Conservation (phyloP, 2,797 vertebrate species). For the Schizopygopsis pylzovi region DNA sequence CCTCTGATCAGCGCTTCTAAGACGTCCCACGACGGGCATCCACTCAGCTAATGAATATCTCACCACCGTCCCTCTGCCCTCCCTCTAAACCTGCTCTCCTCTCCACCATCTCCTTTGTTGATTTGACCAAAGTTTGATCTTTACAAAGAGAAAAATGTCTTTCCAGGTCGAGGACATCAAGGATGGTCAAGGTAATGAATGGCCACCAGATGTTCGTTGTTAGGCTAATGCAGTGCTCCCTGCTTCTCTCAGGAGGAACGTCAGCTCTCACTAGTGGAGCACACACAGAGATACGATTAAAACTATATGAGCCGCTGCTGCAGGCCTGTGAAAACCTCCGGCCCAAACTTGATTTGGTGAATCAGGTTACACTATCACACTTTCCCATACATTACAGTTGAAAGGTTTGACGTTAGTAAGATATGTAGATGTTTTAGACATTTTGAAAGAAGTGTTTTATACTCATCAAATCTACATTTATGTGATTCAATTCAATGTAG, state of each 20-base stretch:
- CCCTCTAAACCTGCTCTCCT: slow-evolving; percentile 38
- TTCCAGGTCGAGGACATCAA: slow-evolving; percentile 79
- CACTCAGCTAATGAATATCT: slow-evolving; percentile 66
- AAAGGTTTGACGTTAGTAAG: not conserved
- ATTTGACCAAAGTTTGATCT: slow-evolving; percentile 74
- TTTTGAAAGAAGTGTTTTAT: too few species aligned
- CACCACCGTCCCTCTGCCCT: slow-evolving; percentile 38
- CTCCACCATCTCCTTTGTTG: slow-evolving; percentile 68
- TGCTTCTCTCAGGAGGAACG: slow-evolving; percentile 71
- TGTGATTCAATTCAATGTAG: too few species aligned
- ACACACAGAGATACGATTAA: not conserved
- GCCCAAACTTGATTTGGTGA: slow-evolving; percentile 57
- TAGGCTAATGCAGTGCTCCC: slow-evolving; percentile 81
- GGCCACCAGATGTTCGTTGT: slow-evolving; percentile 85
- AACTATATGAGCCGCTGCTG: slow-evolving; percentile 14
- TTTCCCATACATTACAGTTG: not conserved
- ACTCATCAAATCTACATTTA: too few species aligned
- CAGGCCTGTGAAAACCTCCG: slow-evolving; percentile 29
- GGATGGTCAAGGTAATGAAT: slow-evolving; percentile 85
- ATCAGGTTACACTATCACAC: not conserved
- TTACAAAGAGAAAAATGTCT: slow-evolving; percentile 80
- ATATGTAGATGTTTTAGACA: not conserved
- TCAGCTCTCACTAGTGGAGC: slow-evolving; percentile 10
- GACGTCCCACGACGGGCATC: slow-evolving; percentile 52
- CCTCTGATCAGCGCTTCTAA: slow-evolving; percentile 49